Conservation (phyloP, 2,797 vertebrate genomes). For the Typhlichthys eigenmanni region DNA sequence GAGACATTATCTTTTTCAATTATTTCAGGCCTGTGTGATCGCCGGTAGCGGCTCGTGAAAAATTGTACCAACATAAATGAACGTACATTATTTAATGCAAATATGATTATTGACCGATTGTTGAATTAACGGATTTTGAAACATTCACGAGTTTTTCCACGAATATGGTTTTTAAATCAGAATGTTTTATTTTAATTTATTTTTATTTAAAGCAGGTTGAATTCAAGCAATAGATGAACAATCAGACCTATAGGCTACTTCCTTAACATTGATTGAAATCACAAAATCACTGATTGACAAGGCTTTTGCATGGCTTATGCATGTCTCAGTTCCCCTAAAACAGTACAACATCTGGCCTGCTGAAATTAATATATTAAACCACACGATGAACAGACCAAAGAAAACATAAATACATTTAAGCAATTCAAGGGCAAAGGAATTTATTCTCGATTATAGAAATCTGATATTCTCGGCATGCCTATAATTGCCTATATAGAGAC, state of each 20-base stretch:
- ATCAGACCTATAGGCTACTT: slow-evolving; percentile 29
- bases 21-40: no score
- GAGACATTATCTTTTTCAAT: no score
- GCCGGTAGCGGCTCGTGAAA: no score
- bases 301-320: slow-evolving; percentile 51
- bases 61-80: no score
- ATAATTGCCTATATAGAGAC: no score
- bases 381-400: slow-evolving; percentile 43
- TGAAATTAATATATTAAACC: slow-evolving; percentile 77
- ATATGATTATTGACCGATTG: no score
- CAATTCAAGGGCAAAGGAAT: neutral
- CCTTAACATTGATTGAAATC: slow-evolving; percentile 76
- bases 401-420: slow-evolving; percentile 37
- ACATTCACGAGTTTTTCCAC: no score
- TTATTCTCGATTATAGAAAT: neutral
- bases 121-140: no score
- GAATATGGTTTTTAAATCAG: no score
- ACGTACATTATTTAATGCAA: no score
- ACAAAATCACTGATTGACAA: slow-evolving; percentile 77
- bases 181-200: no score
- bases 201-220: neutral
- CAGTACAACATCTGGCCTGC: slow-evolving; percentile 55
- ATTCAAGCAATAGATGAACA: slow-evolving; percentile 30
- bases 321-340: slow-evolving; percentile 57
- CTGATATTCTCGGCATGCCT: no score